Conservation (phyloP, 2,113 vertebrate genomes). For the Empidonax alnorum region DNA sequence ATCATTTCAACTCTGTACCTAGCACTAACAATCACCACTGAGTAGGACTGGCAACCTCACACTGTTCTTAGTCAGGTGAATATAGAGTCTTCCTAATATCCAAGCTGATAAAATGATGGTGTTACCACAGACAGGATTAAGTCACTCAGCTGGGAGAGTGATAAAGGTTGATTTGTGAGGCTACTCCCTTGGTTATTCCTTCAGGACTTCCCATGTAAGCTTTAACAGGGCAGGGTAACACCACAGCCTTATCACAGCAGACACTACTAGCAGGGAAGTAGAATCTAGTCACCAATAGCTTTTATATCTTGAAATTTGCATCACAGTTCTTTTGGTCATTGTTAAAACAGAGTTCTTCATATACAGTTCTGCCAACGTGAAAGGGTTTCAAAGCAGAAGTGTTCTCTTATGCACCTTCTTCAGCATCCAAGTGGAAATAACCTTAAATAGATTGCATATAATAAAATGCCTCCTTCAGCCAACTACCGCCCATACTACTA, state of each 20-base stretch:
- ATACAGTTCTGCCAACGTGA: accelerated
- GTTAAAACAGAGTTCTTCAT: background rate
- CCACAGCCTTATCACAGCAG: background rate
- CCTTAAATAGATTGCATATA: background rate
- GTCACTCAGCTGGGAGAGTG: background rate
- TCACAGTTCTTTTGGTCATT: background rate
- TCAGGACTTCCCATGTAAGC: background rate
- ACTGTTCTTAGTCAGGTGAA: background rate
- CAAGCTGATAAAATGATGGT: background rate
- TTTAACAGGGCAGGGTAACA: background rate
- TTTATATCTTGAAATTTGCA: background rate
- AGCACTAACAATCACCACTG: background rate
- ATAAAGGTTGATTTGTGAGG: background rate
- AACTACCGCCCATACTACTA: background rate
- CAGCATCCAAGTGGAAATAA: background rate
- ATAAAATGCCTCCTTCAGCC: background rate
- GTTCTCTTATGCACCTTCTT: background rate
- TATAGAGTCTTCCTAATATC: background rate
- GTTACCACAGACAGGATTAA: background rate
- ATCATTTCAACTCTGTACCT: background rate
- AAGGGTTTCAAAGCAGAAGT: background rate
- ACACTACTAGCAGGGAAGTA: background rate
- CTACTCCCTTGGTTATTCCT: background rate
- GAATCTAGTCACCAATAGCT: background rate
- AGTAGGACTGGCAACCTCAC: background rate